Base-by-base conservation (phyloP, 2,797 vertebrate species). In the Heterohyrax brucei region DNA sequence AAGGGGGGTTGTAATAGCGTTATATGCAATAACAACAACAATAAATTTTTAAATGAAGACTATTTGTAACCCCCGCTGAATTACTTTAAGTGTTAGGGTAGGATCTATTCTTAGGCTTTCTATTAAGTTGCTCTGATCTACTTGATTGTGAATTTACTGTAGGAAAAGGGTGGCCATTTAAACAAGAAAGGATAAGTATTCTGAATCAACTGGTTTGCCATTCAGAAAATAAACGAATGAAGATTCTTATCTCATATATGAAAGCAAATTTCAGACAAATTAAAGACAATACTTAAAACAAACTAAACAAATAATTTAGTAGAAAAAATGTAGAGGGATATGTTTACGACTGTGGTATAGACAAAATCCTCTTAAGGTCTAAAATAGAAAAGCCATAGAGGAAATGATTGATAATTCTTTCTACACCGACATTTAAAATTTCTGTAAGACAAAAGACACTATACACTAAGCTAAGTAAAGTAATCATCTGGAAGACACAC, bases 181-280 rank as follows among this genome's bases (percentile, higher is more conserved):
- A 84, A 56, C 46, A 73, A 81, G 59, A 79, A 78, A 80, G 33
- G 44, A 44, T 72, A 66, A 82, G 22, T 39, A 79, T 82, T 16
- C 56, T 82, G 46, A 89, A 22, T 73, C 80, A 64, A 5, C n/a
- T 79, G 84, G 64, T 39, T 73, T 33, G 6, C 10, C 48, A 87
- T 70, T 39, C 28, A 24, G 80, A 91, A 81, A 72, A 84, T 64
- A 64, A 77, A 91, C 30, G 91, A n/a, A 93, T 70, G 28, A 12
- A 82, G 26, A 48, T 59, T 82, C 10, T 84, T 82, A 48, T 13
- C 56, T 93, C 53, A 21, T 8, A 59, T 30, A 81, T 39, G 66
- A 64, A 86, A 81, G 7, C 18, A 94, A 70, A 79, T 89, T 91
- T 92, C 56, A 89, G 81, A n/a, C 83, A 53, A 82, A 83, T 87